Evolutionary conservation across 1,140 invertebrate genomes (phyloP).

Genomic region (Drosophila funebris): DNA sequence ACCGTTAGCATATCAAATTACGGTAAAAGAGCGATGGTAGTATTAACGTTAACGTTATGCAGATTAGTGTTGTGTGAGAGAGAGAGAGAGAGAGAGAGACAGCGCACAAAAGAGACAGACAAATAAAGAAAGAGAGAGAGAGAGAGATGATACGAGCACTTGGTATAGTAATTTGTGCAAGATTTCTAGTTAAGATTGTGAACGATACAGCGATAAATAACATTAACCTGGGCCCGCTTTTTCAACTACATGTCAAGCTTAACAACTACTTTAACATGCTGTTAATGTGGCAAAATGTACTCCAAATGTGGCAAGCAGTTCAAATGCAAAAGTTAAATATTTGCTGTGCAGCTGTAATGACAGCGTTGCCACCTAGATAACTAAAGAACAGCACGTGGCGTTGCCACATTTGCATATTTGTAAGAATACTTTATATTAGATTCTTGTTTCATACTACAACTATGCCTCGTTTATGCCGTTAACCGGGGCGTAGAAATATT

Average conservation of each 20-base stretch:
- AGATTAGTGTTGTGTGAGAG: constrained; percentile 53
- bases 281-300: not conserved
- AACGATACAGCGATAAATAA: constrained; percentile 53
- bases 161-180: constrained; percentile 58
- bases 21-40: constrained; percentile 21
- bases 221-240: constrained; percentile 3
- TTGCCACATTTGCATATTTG: no score
- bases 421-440: no score
- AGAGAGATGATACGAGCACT: constrained; percentile 51
- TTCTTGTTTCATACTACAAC: no score
- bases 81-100: constrained; percentile 25
- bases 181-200: constrained; percentile 41
- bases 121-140: constrained; percentile 32
- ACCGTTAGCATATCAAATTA: constrained; percentile 35
- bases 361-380: not conserved
- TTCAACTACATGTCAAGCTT: no score
- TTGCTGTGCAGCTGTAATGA: not conserved
- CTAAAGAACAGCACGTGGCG: no score
- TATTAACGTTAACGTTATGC: constrained; percentile 42
- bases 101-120: constrained; percentile 14
- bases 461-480: no score
- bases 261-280: not conserved
- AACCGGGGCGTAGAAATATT: no score
- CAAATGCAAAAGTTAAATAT: not conserved
- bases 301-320: no score